Base-by-base conservation (phyloP, 2,113 vertebrate genomes). In the Erythrocercus mccallii region DNA sequence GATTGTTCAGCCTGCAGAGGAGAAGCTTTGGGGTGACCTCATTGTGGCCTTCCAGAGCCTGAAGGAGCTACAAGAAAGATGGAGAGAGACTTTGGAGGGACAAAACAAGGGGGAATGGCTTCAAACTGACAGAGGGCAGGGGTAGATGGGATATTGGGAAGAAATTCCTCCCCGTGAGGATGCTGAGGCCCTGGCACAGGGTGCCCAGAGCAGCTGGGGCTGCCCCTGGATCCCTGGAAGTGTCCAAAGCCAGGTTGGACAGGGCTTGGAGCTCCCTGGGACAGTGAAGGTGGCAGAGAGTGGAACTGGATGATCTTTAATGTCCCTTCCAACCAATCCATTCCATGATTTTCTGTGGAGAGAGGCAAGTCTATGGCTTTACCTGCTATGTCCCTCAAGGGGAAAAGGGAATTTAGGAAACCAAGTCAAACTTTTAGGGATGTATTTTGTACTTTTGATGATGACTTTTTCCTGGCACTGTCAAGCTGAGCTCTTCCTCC, bases 151-250 rank as follows among this genome's bases (percentile, higher is more conserved):
- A 31, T 60, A 6, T 11, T 31, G 11, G 9, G 61, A 22, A 12
- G 33, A 1, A 58, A 68, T 68, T n/a, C 3, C 3, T 74, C 3
- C 0, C 53, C n/a, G 38, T 2, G 38, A 60, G 53, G 27, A 3
- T 51, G 19, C 1, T 0, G 2, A 72, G 50, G 15, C 4, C 5
- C 48, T 64, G 42, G 42, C n/a, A 64, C 30, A 42, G 57, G 14
- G 2, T 72, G 2, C 31, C 44, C 50, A 81, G 44, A 51, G 44
- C 0, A 20, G 42, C 14, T 80, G 40, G 9, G 27, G 15, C 44
- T 65, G 58, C 12, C 51, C 37, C 58, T 60, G 79, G 65, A 81
- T 66, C 69, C 13, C 69, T 66, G 69, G 53, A 0, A 60, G 5
- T 60, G 53, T 0, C 53, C 60, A 17, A 60, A 5, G 10, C 23